Evolutionary conservation across 2,888 invertebrate species (phyloP).

Genomic region (Tanypteryx hageni): DNA sequence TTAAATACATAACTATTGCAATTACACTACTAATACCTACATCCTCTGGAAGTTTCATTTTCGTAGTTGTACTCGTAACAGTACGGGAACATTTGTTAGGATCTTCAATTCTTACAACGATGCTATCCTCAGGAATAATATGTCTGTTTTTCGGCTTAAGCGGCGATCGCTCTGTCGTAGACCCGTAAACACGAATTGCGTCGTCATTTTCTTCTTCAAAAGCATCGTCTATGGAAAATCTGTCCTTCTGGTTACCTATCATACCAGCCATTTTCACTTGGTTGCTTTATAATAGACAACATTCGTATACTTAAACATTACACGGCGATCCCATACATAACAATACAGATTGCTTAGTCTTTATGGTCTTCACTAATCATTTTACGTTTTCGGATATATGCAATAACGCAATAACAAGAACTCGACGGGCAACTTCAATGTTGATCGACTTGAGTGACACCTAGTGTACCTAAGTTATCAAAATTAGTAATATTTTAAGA

Average conservation of each 20-base stretch:
- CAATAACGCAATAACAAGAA: too few species aligned
- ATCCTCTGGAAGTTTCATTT: slow-evolving; percentile 71
- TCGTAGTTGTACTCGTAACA: slow-evolving; percentile 67
- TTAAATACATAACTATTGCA: neutral
- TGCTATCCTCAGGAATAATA: slow-evolving; percentile 76
- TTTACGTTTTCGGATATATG: too few species aligned
- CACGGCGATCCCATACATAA: too few species aligned
- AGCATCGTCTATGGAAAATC: slow-evolving; percentile 89
- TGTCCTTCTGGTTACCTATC: slow-evolving; percentile 64
- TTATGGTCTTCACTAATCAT: too few species aligned
- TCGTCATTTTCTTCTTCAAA: slow-evolving; percentile 92
- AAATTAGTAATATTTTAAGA: too few species aligned
- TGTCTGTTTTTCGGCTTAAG: slow-evolving; percentile 78
- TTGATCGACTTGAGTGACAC: too few species aligned
- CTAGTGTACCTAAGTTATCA: too few species aligned
- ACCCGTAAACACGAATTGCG: slow-evolving; percentile 88
- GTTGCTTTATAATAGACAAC: neutral
- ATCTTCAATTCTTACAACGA: slow-evolving; percentile 77
- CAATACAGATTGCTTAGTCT: too few species aligned
- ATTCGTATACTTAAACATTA: neutral
- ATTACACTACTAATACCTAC: slow-evolving; percentile 70
- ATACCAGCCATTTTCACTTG: slow-evolving; percentile 33
- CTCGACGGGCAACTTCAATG: too few species aligned
- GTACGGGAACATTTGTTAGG: slow-evolving; percentile 68
- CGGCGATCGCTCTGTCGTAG: slow-evolving; percentile 85